These are phyloP conservation scores for Belgica antarctica DNA, from an alignment of 2,888 invertebrate genomes.

Conservation along the genomic window DNA sequence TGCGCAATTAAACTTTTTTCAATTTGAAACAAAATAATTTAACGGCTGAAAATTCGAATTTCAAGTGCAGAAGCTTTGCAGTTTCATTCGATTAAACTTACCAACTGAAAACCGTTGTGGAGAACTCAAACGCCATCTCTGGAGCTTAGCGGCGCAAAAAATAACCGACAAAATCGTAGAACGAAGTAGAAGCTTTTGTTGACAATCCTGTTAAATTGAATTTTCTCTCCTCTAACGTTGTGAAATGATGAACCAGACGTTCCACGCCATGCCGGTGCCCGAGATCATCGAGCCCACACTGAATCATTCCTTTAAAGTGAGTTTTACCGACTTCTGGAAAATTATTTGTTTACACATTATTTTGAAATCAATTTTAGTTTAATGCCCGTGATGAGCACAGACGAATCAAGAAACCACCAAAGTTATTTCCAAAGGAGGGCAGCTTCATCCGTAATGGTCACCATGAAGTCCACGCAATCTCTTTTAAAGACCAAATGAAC, in stretches of 20 bases:
- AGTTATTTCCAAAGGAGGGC: slow-evolving; percentile 50
- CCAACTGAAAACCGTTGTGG: too few species aligned
- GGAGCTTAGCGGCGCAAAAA: too few species aligned
- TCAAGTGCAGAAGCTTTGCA: too few species aligned
- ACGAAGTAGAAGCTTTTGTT: too few species aligned
- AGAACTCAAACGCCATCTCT: too few species aligned
- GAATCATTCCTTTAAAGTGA: slow-evolving; percentile 37
- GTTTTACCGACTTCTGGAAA: background rate
- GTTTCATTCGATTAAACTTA: too few species aligned
- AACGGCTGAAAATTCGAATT: too few species aligned
- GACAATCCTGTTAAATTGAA: too few species aligned
- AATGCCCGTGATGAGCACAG: background rate
- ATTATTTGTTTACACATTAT: slow-evolving; percentile 8
- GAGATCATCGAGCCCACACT: slow-evolving; percentile 10
- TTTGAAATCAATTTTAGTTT: slow-evolving; percentile 36
- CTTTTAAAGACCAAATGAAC: slow-evolving; percentile 49
- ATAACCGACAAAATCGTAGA: too few species aligned
- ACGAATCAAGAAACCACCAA: slow-evolving; percentile 45
- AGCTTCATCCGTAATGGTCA: slow-evolving; percentile 52
- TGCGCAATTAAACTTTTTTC: too few species aligned
- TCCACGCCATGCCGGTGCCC: slow-evolving; percentile 14
- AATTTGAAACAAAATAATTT: too few species aligned
- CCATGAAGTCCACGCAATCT: slow-evolving; percentile 51
- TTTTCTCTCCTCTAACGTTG: too few species aligned
- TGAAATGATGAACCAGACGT: slow-evolving; percentile 3